Conservation (phyloP, 2,113 vertebrate genomes). For the Daphoenositta chrysoptera region DNA sequence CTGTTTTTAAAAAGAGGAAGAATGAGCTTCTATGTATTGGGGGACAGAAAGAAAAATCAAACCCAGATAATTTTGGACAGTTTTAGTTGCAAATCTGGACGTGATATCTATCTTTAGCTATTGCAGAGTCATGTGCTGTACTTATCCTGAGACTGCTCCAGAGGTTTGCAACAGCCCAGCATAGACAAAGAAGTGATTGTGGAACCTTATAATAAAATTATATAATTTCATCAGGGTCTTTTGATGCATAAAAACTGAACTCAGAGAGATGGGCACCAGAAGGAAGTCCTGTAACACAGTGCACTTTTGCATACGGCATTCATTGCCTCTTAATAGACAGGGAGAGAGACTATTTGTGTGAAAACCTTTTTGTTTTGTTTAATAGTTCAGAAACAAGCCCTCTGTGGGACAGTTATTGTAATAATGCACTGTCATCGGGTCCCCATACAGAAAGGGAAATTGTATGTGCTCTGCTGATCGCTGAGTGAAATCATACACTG, state of each 20-base stretch:
- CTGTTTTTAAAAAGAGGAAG: background rate
- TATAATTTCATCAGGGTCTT: background rate
- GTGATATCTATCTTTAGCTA: background rate
- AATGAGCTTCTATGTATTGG: background rate
- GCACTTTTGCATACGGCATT: background rate
- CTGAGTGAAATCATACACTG: background rate
- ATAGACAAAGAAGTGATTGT: background rate
- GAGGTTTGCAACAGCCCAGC: background rate
- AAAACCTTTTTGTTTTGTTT: background rate
- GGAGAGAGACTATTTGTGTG: background rate
- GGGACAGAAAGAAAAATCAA: background rate
- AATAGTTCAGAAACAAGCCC: background rate
- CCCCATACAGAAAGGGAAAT: background rate
- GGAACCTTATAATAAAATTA: background rate
- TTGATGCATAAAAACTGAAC: background rate
- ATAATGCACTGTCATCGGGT: background rate
- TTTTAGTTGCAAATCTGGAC: background rate
- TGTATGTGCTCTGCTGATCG: fast-evolving
- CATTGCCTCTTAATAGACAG: background rate
- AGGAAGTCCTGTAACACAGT: background rate
- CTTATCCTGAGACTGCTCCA: slow-evolving; percentile 1
- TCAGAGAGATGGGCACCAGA: background rate
- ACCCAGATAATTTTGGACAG: background rate
- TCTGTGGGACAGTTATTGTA: background rate
- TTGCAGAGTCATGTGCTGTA: background rate